phyloP scores from a whole-genome alignment of 2,797 vertebrate species.

The Semotilus atromaculatus region DNA sequence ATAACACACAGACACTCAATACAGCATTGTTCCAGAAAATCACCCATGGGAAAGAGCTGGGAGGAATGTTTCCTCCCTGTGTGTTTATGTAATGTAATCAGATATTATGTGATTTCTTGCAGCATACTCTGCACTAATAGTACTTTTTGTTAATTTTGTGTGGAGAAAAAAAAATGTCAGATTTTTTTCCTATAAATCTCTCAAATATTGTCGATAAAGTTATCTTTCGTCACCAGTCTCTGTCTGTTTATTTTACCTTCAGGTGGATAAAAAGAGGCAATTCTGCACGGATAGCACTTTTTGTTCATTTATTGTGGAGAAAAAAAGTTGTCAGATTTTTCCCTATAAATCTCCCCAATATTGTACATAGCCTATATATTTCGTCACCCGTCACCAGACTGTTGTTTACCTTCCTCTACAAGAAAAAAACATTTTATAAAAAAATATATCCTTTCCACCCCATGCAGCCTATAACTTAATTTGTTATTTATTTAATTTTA shows the following conservation, averaged over 20 bases:
- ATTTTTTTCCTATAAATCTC: conserved; percentile 39
- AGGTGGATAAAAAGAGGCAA: neutral
- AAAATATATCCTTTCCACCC: no score
- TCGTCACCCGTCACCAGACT: neutral
- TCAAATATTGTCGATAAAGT: neutral
- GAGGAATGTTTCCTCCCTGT: conserved; percentile 16
- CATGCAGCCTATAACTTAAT: no score
- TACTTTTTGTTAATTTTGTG: neutral
- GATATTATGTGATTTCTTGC: conserved; percentile 36
- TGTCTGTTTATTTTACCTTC: neutral
- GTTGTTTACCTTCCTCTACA: neutral
- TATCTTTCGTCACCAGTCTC: neutral
- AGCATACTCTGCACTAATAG: neutral
- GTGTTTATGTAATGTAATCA: conserved; percentile 28
- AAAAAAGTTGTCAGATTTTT: neutral
- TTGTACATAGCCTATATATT: neutral
- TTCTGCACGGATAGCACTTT: neutral
- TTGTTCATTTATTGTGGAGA: neutral
- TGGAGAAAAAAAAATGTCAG: neutral
- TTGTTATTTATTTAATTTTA: no score
- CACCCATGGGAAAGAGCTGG: conserved; percentile 16
- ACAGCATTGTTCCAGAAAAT: conserved; percentile 34
- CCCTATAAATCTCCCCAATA: conserved; percentile 29
- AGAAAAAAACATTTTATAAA: neutral
- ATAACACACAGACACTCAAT: neutral